phyloP scores from a whole-genome alignment of 2,888 invertebrate genomes.

The Callimorpha dominula region DNA sequence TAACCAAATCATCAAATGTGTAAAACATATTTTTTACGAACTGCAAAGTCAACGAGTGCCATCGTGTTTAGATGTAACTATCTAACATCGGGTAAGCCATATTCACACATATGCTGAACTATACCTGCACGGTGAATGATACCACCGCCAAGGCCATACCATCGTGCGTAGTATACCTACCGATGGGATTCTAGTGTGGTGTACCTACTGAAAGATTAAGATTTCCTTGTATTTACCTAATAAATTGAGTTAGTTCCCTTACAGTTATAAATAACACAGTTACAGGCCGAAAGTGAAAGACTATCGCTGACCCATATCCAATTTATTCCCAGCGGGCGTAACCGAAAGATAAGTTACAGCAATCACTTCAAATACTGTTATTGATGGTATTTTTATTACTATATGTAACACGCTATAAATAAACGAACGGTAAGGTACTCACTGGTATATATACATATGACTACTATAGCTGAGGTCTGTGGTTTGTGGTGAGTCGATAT shows the following conservation, averaged over 20 bases:
- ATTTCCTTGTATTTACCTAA: background rate
- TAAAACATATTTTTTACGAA: no score
- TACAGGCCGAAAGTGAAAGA: constrained; percentile 43
- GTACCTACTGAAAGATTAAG: background rate
- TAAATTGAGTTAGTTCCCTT: constrained; percentile 25
- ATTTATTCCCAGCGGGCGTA: constrained; percentile 56
- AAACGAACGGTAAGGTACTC: constrained; percentile 13
- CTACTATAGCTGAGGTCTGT: background rate
- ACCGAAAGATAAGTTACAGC: constrained; percentile 54
- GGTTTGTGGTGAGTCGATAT: constrained; percentile 1
- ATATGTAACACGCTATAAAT: constrained; percentile 50
- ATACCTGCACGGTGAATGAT: no score
- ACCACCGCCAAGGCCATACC: no score
- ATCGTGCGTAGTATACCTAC: background rate
- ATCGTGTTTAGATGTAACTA: no score
- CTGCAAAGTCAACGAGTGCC: no score
- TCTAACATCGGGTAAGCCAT: no score
- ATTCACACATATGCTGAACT: no score
- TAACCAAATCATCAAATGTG: no score
- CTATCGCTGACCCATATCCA: constrained; percentile 53
- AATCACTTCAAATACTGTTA: constrained; percentile 61
- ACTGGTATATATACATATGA: background rate
- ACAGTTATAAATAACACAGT: constrained; percentile 33
- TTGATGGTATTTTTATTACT: constrained; percentile 53
- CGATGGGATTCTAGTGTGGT: background rate